Conservation (phyloP, 2,888 invertebrate genomes). For the Thalpophila matura region DNA sequence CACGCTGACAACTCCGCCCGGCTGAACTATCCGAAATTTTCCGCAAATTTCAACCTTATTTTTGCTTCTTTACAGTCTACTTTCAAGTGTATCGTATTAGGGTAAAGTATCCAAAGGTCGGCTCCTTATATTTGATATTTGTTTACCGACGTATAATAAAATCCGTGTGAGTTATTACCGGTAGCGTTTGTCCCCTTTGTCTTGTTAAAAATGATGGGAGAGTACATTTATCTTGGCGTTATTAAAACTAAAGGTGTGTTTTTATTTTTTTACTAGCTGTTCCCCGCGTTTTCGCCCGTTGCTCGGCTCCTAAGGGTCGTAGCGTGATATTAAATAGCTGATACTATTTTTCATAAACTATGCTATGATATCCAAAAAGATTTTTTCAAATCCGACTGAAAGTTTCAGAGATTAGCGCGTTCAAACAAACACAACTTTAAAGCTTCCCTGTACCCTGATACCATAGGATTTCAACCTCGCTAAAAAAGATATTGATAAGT, state of each 20-base stretch:
- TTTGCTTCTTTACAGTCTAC: constrained; percentile 1
- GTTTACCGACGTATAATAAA: constrained; percentile 63
- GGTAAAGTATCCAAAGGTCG: constrained; percentile 49
- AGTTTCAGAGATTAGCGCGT: too few species aligned
- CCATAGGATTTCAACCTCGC: too few species aligned
- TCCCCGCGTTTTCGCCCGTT: too few species aligned
- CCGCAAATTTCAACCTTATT: constrained; percentile 34
- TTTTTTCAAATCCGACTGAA: too few species aligned
- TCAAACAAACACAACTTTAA: too few species aligned
- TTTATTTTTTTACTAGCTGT: too few species aligned
- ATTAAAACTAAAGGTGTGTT: constrained; percentile 42
- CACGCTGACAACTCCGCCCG: constrained; percentile 68
- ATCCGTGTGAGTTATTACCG: constrained; percentile 59
- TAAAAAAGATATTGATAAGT: too few species aligned
- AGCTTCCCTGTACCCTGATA: too few species aligned
- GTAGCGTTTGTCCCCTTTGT: constrained; percentile 51
- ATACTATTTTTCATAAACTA: too few species aligned
- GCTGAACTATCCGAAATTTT: constrained; percentile 46
- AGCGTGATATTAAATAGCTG: too few species aligned
- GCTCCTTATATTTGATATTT: constrained; percentile 64
- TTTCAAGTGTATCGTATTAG: constrained; percentile 32
- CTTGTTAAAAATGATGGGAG: constrained; percentile 58
- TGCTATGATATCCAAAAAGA: too few species aligned
- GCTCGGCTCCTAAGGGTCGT: too few species aligned
- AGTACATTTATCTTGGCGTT: constrained; percentile 47